Base-by-base conservation (phyloP, 2,113 vertebrate genomes). In the Pterocles orientalis region DNA sequence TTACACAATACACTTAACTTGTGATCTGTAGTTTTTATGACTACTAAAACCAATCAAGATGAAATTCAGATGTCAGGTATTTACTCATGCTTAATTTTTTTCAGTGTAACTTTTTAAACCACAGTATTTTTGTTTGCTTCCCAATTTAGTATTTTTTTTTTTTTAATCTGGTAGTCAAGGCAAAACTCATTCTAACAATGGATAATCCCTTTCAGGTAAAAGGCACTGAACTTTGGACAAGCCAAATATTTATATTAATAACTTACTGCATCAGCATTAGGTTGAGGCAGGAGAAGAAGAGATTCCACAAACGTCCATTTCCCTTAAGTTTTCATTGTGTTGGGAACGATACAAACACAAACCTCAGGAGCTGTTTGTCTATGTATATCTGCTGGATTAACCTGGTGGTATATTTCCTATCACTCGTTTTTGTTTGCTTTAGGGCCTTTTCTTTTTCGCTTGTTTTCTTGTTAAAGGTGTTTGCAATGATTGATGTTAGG, bases 1-100 rank as follows among this genome's bases (percentile, higher is more conserved):
- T 19, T 10, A 6, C 0, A 47, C 5, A 45, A 19, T 3, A 19
- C 5, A 39, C 23, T 12, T n/a, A 15, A 61, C 14, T 33, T 53
- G 26, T 1, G 3, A 18, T 24, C 33, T 24, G 18, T 73, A 57
- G 6, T 3, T 13, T 80, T 17, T 6, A 18, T 4, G 2, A 28
- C 7, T 6, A 57, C 28, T 33, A 47, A 83, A 75, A 6, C 1
- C 2, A 72, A 33, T 1, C 3, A 6, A 82, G 85, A 79, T 34
- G 21, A 72, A 86, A 53, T 36, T 39, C 13, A 12, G 18, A 36
- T 76, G 41, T 48, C 29, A 53, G 76, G 11, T n/a, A 24, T 65
- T 76, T 61, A 53, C 64, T 85, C 9, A 41, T 3, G 5, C 16
- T 33, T 62, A 3, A 4, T 39, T 39, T 39, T 39, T 39, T 39